Base-by-base conservation (phyloP, 2,113 vertebrate genomes). In the Malurus melanocephalus region DNA sequence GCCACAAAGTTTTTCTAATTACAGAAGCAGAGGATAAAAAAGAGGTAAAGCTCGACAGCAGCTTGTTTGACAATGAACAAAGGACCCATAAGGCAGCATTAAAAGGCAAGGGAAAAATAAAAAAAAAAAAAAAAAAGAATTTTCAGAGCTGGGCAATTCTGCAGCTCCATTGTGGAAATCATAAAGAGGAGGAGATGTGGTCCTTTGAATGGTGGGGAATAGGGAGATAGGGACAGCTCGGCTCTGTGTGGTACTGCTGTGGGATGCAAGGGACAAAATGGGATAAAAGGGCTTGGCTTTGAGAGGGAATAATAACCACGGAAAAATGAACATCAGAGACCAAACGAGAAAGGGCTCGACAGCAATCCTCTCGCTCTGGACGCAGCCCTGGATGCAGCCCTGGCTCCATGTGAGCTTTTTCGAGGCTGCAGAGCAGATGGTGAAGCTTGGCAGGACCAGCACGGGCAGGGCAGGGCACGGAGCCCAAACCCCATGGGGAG, bases 351-450 rank as follows among this genome's bases (percentile, higher is more conserved):
- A 30, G 66, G 51, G 74, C 85, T 89, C 13, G 77, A 1, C 38
- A 85, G 87, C 28, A 65, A 60, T 75, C 19, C 21, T 68, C 33
- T 59, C 0, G 1, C 77, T 80, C 0, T 38, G 38, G 38, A 38
- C 4, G 38, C 38, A 35, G 35, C 7, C 78, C 48, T 78, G 83
- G 73, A 5, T 20, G 69, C 30, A 49, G 74, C 42, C 56, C 15
- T 80, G 3, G 3, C 69, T 88, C 32, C 4, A 2, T 53, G 57
- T 7, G 77, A 57, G 89, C 32, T 69, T 90, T 78, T 87, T 66
- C 38, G 81, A 26, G 91, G 59, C 85, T 73, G 87, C 7, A 24
- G 45, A 92, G 35, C 89, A 90, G 87, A 87, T 89, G 90, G 91
- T 38, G 38, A 38, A 10, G 38, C 38, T 38, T 10, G 38, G 38